Evolutionary conservation across 2,797 vertebrate genomes (phyloP), one percentile per base, ranked within the genome.

Genomic region (Thripadectes ignobilis): DNA sequence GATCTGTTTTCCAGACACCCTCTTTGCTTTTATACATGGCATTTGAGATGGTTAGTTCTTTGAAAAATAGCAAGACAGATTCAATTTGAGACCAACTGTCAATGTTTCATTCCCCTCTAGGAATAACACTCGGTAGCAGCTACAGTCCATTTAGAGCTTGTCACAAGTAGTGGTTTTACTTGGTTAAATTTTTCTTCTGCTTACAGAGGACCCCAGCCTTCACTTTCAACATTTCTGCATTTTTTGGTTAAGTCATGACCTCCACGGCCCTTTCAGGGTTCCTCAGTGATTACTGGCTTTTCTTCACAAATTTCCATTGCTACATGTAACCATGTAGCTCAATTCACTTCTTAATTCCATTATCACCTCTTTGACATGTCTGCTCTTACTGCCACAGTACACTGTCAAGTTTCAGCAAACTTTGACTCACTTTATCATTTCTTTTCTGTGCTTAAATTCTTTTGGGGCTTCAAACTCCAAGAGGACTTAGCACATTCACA

Each of bases 31-130:
- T 77, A 85, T 38, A 89, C 14, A 62, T 13, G 23, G 16, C 36
- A 78, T 78, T 76, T 59, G 51, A 93, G 58, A 73, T 41, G 19
- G 59, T 61, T 88, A 91, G 65, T 55, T 83, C 54, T 68, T 48
- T 62, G 75, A 85, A 94, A 92, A 94, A 83, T 2, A 89, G 65
- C 18, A 92, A 83, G 87, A 58, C 58, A 85, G 30, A 91, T 88
- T 84, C 49, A 55, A 83, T 75, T 63, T 88, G 48, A 86, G 88
- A 86, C 43, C 81, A 92, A 75, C 49, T 81, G 72, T 62, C 84
- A 80, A 63, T 58, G 85, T 68, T 83, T 84, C 61, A 73, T 52
- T 84, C 51, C 39, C 58, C 76, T 78, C 66, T 57, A 84, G 49
- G 30, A 92, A 65, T 68, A 92, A 79, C 24, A 85, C 32, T 67